Evolutionary conservation across 2,113 vertebrate species (phyloP), one percentile per base, ranked within the genome.

Genomic region (Calidris pugnax): DNA sequence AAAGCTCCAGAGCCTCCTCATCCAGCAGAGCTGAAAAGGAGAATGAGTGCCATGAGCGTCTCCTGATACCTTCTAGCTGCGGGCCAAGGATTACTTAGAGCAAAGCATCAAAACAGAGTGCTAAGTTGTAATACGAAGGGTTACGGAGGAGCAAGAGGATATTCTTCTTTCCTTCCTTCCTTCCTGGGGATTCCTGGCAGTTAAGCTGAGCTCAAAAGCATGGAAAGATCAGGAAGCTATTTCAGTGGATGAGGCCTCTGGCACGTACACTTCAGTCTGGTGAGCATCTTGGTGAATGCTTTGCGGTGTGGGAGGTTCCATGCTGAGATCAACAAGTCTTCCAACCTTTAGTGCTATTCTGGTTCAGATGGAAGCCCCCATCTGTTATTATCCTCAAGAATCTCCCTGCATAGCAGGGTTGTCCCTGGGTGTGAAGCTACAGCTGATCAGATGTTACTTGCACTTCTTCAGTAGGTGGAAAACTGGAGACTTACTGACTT

Each of bases 311-410:
- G 95, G 96, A 93, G 84, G 89, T 50, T 95, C 80, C 62, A 21
- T 48, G 85, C 79, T 94, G 86, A 93, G 85, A 93, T 68, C 95
- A 95, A 96, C 76, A 81, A 81, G 64, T 79, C 86, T 87, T 41
- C 76, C 89, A 96, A 51, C 74, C 87, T 75, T 85, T 6, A 47
- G 63, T 55, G 57, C 86, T 96, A 87, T 89, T 95, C 96, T 94
- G 84, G 87, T 71, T 89, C 89, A 51, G 51, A 87, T 57, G 66
- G 86, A 92, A 92, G 66, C 47, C 67, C 71, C 84, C 86, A 87
- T 95, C 91, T 97, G 90, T 76, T 85, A 62, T 43, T 64, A 85
- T 66, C 77, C 57, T 93, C 89, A 94, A 47, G 77, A 83, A 89
- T 95, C 74, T 93, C 72, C 72, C 89, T 92, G 48, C 12, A 14